A percentile compares a stretch with the other conserved stretches of the same genome.
Conservation (phyloP, 2,797 vertebrate species). For the Cyclura pinguis region DNA sequence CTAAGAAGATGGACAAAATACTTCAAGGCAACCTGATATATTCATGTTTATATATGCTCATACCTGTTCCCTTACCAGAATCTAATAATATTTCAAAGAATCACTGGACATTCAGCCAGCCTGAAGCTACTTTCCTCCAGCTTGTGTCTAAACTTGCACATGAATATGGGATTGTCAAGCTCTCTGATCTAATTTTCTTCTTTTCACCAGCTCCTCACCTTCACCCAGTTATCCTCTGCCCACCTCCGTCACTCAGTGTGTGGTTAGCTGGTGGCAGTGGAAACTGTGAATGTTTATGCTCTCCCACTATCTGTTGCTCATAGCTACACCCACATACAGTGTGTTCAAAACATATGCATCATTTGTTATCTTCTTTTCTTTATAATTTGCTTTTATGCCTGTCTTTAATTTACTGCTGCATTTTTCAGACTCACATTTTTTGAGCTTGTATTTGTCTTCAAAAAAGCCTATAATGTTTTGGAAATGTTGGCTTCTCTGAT, state of each 20-base stretch:
- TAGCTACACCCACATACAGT: slow-evolving; percentile 32
- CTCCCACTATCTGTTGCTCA: slow-evolving; percentile 25
- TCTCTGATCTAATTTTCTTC: not conserved
- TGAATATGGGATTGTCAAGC: not conserved
- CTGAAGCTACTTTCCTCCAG: not conserved
- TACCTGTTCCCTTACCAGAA: not conserved
- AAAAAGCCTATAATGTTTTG: slow-evolving; percentile 67
- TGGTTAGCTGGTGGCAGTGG: slow-evolving; percentile 10
- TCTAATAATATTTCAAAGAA: not conserved
- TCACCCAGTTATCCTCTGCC: not conserved
- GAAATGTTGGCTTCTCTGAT: slow-evolving; percentile 68
- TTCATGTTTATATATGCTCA: not conserved
- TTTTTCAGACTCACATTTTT: slow-evolving; percentile 46
- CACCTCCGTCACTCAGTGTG: not conserved
- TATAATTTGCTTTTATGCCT: slow-evolving; percentile 64
- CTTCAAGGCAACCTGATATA: not conserved
- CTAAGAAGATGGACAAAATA: not conserved
- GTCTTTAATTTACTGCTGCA: slow-evolving; percentile 60
- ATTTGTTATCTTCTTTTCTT: slow-evolving; percentile 28
- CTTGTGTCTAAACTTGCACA: not conserved
- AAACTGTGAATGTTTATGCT: slow-evolving; percentile 45
- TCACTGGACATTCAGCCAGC: not conserved
- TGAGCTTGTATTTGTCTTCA: slow-evolving; percentile 60
- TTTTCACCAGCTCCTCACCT: not conserved
- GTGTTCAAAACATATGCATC: slow-evolving; percentile 47